These are phyloP conservation scores for Zaprionus camerounensis DNA, from an alignment of 1,140 invertebrate species.

Conservation along the genomic window DNA sequence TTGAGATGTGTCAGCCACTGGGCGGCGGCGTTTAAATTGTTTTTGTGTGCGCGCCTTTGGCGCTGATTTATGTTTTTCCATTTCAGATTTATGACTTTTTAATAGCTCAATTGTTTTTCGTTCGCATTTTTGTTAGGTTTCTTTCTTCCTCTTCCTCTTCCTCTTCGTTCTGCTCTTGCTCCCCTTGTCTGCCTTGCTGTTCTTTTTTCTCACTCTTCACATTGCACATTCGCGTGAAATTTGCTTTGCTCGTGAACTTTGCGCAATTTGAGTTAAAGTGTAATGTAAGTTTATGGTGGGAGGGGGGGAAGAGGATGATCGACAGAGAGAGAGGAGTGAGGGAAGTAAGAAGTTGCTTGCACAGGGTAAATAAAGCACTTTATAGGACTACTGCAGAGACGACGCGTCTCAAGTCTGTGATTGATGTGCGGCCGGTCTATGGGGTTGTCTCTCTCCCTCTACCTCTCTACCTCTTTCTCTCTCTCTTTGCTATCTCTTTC, in stretches of 20 bases:
- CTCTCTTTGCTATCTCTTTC: neutral
- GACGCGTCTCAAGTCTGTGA: conserved; percentile 23
- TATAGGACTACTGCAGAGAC: conserved; percentile 29
- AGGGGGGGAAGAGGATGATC: neutral
- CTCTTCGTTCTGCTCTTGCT: conserved; percentile 1
- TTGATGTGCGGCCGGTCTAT: conserved; percentile 40
- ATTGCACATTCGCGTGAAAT: conserved; percentile 79
- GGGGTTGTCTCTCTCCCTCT: conserved; percentile 5
- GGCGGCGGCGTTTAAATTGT: conserved; percentile 65
- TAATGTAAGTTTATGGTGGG: conserved; percentile 42
- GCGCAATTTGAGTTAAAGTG: conserved; percentile 63
- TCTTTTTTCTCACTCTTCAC: conserved; percentile 45
- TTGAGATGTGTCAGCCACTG: conserved; percentile 55
- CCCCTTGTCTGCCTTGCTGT: neutral
- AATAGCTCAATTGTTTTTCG: conserved; percentile 77
- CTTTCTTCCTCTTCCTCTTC: neutral
- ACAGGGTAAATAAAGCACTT: conserved; percentile 10
- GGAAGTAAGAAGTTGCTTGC: neutral
- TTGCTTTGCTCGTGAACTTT: conserved; percentile 76
- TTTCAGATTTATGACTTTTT: conserved; percentile 83
- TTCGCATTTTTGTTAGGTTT: conserved; percentile 48
- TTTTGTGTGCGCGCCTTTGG: conserved; percentile 67
- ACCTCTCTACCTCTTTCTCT: neutral
- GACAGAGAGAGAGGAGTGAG: neutral
- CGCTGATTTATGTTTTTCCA: conserved; percentile 80